Evolutionary conservation across 2,797 vertebrate species (phyloP).

Genomic region (Atherinosoma microstoma): DNA sequence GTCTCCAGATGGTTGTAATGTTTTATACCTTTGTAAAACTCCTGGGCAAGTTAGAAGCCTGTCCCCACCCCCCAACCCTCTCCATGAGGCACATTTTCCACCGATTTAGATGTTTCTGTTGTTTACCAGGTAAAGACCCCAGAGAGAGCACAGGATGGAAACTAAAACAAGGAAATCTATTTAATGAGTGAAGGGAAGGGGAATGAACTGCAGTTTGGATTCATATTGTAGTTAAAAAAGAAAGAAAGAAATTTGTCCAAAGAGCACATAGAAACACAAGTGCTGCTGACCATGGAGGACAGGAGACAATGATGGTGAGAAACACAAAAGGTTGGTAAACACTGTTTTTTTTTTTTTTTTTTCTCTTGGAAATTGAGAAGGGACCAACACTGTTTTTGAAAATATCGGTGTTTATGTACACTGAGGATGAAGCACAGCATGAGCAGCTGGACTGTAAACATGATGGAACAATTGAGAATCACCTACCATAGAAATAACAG

Average conservation of each 20-base stretch:
- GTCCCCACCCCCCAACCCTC: constrained; percentile 17
- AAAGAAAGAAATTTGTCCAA: constrained; percentile 46
- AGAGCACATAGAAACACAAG: constrained; percentile 42
- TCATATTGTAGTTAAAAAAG: constrained; percentile 47
- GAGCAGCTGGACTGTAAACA: no score
- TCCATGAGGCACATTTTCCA: constrained; percentile 79
- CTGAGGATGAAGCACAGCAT: no score
- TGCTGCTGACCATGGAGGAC: constrained; percentile 31
- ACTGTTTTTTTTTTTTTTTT: no score
- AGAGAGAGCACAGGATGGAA: constrained; percentile 76
- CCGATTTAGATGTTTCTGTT: constrained; percentile 74
- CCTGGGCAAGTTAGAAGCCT: constrained; percentile 29
- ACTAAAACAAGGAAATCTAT: constrained; percentile 68
- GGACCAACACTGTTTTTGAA: no score
- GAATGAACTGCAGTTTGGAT: constrained; percentile 54
- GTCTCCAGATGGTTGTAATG: constrained; percentile 64
- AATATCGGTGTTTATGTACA: no score
- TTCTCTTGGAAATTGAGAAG: no score
- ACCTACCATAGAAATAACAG: no score
- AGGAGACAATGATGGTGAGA: constrained; percentile 11
- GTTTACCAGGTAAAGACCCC: constrained; percentile 76
- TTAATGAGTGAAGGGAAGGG: constrained; percentile 55
- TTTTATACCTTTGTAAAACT: constrained; percentile 61
- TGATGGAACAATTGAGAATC: no score
- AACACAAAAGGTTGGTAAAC: constrained; percentile 3